Evolutionary conservation across 1,140 invertebrate genomes (phyloP), one percentile per base, ranked within the genome.

Genomic region (Rhagoletis zephyria): DNA sequence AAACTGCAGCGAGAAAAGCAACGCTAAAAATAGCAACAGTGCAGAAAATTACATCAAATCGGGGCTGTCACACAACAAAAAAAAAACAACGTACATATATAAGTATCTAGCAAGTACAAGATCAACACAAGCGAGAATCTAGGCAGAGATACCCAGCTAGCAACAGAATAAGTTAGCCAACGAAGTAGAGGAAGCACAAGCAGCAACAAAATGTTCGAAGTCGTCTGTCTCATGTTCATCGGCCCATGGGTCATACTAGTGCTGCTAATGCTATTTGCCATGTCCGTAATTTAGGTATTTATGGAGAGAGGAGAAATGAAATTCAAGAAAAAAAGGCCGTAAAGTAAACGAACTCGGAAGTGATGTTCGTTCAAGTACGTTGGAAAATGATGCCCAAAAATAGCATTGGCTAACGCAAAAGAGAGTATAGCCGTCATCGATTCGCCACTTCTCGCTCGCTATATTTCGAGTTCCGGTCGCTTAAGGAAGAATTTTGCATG

Each of bases 141-240:
- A 1, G 30, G 30, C 30, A 30, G 30, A 30, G 30, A 30, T 30
- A 30, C 30, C 30, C 30, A 30, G 30, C 30, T 30, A 30, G 30
- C 51, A 56, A 56, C 51, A 56, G n/a, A 56, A 56, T 56, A 56
- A 0, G 5, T 0, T 56, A 56, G 51, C 51, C 30, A 87, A 5
- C 5, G 48, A 59, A 81, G 19, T 59, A 81, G 6, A 19, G 45
- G n/a, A 59, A 63, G 12, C 12, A 77, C 51, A n/a, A 87, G 60
- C 56, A 87, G 60, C 19, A 88, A 74, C 48, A 77, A 85, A 88
- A 92, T 92, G 91, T 89, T 91, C 87, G 91, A 92, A 89, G 91
- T 92, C 45, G 90, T 90, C 87, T 92, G 91, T 85, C 87, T 92
- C 85, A 91, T 92, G 91, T 92, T 92, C 89, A 92, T 92, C 88